Base-by-base conservation (phyloP, 23 tunicate genomes). In the Halocynthia aurantium region DNA sequence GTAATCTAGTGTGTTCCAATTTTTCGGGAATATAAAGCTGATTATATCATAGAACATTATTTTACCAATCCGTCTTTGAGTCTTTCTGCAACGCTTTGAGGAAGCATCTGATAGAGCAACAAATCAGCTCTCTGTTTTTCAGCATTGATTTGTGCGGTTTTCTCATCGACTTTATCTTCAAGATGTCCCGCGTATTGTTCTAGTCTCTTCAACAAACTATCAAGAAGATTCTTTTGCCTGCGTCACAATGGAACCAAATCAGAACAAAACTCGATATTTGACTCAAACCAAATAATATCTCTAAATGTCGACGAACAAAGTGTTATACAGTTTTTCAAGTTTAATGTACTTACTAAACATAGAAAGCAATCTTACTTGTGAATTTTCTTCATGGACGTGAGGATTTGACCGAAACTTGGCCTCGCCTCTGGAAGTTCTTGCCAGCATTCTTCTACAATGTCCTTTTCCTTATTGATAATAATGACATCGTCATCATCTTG, bases 101-200 rank as follows among this genome's bases (percentile, higher is more conserved):
- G 96, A 67, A 89, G 74, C 96, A 89, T 89, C 58, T 89, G 96
- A 84, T 89, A 89, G 55, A 89, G 62, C 70, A 89, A 53, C 50
- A 55, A 80, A 80, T 89, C 96, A 6, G 96, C 87, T 76, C 84
- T 80, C 31, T 89, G 89, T 79, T 84, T 89, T 54, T 89, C 88
- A 9, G 85, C 88, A 49, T 76, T 80, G 77, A 69, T 81, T 49
- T 84, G 89, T 55, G 71, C 83, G 2, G 88, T 84, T 53, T 78
- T 80, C 61, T 89, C 89, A 64, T 80, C 85, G 6, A 89, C 88
- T 66, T 74, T 80, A 22, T 84, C 89, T 72, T 89, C 96, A 6
- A 89, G 73, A 53, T 81, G 61, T 57, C 76, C 55, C 7, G 88
- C 76, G 54, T 84, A 84, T 75, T 76, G 73, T 71, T 89, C 86